Evolutionary conservation across 2,888 invertebrate genomes (phyloP).

Genomic region (Limnephilus lunatus): DNA sequence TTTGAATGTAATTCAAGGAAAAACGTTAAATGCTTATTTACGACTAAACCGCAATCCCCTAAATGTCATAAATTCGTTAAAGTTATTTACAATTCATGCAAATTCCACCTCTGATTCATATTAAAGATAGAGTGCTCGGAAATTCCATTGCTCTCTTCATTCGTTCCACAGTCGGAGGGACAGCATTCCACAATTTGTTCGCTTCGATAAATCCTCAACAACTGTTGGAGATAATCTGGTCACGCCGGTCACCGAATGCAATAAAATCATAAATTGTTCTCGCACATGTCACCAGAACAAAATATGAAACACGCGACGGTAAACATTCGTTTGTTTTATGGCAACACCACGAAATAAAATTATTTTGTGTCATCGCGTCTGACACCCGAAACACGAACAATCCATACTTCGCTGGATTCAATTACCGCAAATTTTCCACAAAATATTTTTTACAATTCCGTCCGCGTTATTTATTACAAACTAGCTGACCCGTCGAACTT

Average conservation of each 20-base stretch:
- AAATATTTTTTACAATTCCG: not conserved
- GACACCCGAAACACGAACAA: not conserved
- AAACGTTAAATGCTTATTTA: conserved; percentile 4
- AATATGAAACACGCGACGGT: conserved; percentile 11
- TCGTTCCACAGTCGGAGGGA: not conserved
- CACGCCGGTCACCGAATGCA: not conserved
- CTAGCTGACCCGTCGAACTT: too few species aligned
- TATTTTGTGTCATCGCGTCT: not conserved
- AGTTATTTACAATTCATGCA: conserved; percentile 39
- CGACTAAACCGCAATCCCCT: conserved; percentile 3
- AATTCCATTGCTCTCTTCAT: conserved; percentile 27
- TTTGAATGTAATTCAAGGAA: not conserved
- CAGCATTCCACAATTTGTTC: not conserved
- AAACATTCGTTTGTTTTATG: conserved; percentile 9
- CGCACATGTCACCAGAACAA: conserved; percentile 7
- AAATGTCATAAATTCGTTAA: conserved; percentile 2
- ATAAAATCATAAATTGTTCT: conserved; percentile 30
- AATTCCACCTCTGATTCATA: conserved; percentile 18
- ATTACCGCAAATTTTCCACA: not conserved
- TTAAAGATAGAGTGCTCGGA: conserved; percentile 12
- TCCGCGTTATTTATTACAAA: not conserved
- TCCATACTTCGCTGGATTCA: not conserved
- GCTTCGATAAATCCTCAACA: not conserved
- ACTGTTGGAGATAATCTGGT: not conserved
- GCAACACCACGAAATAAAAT: not conserved